Conservation (phyloP, 2,888 invertebrate genomes). For the Lymantria dispar region DNA sequence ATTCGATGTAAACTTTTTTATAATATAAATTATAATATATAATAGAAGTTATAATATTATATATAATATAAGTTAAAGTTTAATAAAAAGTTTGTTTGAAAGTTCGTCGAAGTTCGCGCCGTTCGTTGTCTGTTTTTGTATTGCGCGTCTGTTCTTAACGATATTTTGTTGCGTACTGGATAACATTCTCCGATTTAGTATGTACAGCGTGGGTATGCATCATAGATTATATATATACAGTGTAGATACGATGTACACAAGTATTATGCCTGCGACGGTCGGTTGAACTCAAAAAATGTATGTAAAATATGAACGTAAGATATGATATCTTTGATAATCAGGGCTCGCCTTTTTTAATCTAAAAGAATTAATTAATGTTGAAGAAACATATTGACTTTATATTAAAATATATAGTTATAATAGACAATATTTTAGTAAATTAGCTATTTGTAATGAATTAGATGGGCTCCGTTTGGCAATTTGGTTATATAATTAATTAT, state of each 20-base stretch:
- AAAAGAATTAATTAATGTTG: too few relatives aligned
- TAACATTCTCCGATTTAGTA: constrained; percentile 11
- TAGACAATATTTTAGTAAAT: too few relatives aligned
- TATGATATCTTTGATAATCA: too few relatives aligned
- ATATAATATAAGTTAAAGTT: constrained; percentile 12
- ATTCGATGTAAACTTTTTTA: constrained; percentile 8
- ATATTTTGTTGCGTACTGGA: constrained; percentile 16
- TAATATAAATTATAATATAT: constrained; percentile 8
- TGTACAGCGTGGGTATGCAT: constrained; percentile 26
- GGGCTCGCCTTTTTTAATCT: too few relatives aligned
- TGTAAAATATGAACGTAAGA: too few relatives aligned
- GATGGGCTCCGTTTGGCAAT: too few relatives aligned
- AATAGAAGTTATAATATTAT: constrained; percentile 6
- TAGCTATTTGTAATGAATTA: too few relatives aligned
- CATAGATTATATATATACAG: constrained; percentile 30
- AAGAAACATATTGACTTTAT: too few relatives aligned
- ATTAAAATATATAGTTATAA: too few relatives aligned
- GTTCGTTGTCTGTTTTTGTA: constrained; percentile 4
- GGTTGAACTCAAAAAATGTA: too few relatives aligned
- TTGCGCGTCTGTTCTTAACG: constrained; percentile 12
- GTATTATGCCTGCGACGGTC: neutral
- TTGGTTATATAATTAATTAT: too few relatives aligned
- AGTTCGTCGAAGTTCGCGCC: constrained; percentile 32
- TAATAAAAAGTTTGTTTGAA: constrained; percentile 13
- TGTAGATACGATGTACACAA: constrained; percentile 11